Percentiles rank a stretch among this genome's conserved stretches.
These are phyloP conservation scores for Gopherus evgoodei DNA, from an alignment of 2,113 vertebrate species.

Conservation along the genomic window DNA sequence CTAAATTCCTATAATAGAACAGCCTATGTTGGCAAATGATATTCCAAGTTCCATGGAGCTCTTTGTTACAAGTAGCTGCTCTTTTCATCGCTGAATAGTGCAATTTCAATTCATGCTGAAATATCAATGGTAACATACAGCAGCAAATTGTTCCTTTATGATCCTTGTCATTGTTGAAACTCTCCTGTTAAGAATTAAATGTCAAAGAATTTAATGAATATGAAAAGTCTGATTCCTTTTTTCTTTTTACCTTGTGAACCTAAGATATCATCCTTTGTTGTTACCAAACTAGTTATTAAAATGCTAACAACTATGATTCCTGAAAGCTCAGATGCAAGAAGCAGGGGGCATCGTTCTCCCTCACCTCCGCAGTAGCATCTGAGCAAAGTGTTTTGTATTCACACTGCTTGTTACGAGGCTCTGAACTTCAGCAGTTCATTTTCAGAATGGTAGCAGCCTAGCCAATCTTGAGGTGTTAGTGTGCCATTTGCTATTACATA, in stretches of 20 bases:
- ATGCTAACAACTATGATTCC: background rate
- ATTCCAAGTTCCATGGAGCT: constrained; percentile 72
- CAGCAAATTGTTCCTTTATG: constrained; percentile 71
- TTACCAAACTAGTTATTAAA: constrained; percentile 5
- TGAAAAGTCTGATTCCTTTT: constrained; percentile 34
- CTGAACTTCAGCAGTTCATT: background rate
- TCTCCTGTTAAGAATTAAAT: constrained; percentile 59
- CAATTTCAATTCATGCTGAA: constrained; percentile 65
- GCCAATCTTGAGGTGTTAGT: background rate
- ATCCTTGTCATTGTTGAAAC: constrained; percentile 60
- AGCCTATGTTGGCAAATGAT: constrained; percentile 46
- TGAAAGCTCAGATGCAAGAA: background rate
- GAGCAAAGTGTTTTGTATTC: background rate
- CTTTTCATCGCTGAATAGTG: constrained; percentile 50
- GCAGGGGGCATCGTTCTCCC: background rate
- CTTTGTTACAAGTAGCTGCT: constrained; percentile 48
- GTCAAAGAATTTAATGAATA: constrained; percentile 56
- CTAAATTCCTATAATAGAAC: constrained; percentile 27
- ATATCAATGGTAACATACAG: constrained; percentile 65
- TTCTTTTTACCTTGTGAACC: constrained; percentile 2
- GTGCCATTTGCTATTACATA: background rate
- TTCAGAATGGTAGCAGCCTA: background rate
- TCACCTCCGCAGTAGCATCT: rapidly evolving
- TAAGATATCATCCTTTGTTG: constrained; percentile 16
- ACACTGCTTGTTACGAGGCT: background rate